Percentiles rank a stretch among this genome's conserved stretches.
These are phyloP conservation scores for Cephalopholis sonnerati DNA, from an alignment of 2,113 vertebrate genomes.

Conservation along the genomic window DNA sequence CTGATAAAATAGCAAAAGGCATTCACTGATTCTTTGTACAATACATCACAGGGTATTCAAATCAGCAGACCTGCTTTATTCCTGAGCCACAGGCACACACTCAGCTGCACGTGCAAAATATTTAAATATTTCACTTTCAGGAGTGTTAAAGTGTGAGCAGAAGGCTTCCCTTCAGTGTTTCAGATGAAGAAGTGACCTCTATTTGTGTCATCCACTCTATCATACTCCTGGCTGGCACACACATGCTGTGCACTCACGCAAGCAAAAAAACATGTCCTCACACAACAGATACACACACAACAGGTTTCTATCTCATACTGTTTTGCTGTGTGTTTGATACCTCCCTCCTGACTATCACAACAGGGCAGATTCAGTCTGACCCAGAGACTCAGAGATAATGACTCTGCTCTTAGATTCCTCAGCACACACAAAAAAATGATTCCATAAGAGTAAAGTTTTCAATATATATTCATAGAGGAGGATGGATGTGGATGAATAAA, in stretches of 20 bases:
- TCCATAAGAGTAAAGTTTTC: slow-evolving; percentile 24
- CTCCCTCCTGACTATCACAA: slow-evolving; percentile 24
- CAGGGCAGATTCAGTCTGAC: slow-evolving; percentile 22
- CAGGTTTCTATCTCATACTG: slow-evolving; percentile 4
- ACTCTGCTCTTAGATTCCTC: slow-evolving; percentile 19
- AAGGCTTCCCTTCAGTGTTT: slow-evolving; percentile 17
- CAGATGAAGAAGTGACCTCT: slow-evolving; percentile 43
- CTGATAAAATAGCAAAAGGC: slow-evolving; percentile 18
- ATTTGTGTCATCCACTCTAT: slow-evolving; percentile 40
- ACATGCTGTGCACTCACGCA: neutral
- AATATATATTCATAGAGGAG: slow-evolving; percentile 46
- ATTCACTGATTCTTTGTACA: slow-evolving; percentile 1
- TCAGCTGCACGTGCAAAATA: neutral
- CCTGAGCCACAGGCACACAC: neutral
- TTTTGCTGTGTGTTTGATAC: slow-evolving; percentile 24
- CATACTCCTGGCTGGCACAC: slow-evolving; percentile 3
- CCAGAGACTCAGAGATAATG: slow-evolving; percentile 43
- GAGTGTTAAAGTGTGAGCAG: neutral
- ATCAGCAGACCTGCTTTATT: neutral
- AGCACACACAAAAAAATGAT: slow-evolving; percentile 17
- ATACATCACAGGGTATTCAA: slow-evolving; percentile 3
- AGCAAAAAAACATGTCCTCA: neutral
- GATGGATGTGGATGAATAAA: slow-evolving; percentile 7
- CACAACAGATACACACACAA: slow-evolving; percentile 1
- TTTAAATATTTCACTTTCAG: slow-evolving; percentile 30